phyloP scores from a whole-genome alignment of 1,140 invertebrate genomes.

The Zaprionus kolodkinae region DNA sequence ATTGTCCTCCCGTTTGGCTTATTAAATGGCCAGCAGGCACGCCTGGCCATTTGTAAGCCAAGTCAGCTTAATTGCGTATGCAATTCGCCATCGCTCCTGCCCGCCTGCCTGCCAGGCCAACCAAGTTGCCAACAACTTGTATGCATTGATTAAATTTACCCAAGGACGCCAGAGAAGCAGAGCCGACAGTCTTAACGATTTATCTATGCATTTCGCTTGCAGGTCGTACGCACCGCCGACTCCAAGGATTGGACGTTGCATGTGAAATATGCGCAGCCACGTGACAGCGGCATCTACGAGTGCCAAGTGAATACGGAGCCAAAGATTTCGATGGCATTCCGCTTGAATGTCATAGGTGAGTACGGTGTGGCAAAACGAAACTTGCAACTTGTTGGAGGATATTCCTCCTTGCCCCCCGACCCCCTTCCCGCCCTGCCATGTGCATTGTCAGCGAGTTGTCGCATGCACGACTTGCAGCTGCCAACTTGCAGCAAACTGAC shows the following conservation, averaged over 20 bases:
- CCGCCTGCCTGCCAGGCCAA: background rate
- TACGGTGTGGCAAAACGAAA: constrained; percentile 59
- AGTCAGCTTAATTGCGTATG: constrained; percentile 80
- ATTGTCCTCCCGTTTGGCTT: constrained; percentile 31
- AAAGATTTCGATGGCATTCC: constrained; percentile 95
- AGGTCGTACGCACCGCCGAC: constrained; percentile 93
- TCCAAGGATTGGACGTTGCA: constrained; percentile 96
- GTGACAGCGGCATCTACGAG: constrained; percentile 94
- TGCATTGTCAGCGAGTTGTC: constrained; percentile 68
- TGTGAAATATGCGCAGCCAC: constrained; percentile 94
- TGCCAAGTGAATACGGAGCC: constrained; percentile 97
- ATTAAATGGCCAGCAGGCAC: constrained; percentile 64
- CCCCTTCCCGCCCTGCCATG: constrained; percentile 31
- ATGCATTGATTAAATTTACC: constrained; percentile 79
- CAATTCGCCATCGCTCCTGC: constrained; percentile 44
- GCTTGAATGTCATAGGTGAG: constrained; percentile 95
- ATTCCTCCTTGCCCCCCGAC: background rate
- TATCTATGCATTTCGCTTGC: constrained; percentile 82
- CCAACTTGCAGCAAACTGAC: constrained; percentile 34
- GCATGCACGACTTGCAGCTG: constrained; percentile 53
- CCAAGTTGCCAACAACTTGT: constrained; percentile 56
- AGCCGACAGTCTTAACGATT: constrained; percentile 37
- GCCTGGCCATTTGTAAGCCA: constrained; percentile 64
- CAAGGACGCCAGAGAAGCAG: constrained; percentile 47
- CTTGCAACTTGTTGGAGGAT: constrained; percentile 5